Evolutionary conservation across 2,113 vertebrate species (phyloP), one percentile per base, ranked within the genome.

Genomic region (Periophthalmus modestus): DNA sequence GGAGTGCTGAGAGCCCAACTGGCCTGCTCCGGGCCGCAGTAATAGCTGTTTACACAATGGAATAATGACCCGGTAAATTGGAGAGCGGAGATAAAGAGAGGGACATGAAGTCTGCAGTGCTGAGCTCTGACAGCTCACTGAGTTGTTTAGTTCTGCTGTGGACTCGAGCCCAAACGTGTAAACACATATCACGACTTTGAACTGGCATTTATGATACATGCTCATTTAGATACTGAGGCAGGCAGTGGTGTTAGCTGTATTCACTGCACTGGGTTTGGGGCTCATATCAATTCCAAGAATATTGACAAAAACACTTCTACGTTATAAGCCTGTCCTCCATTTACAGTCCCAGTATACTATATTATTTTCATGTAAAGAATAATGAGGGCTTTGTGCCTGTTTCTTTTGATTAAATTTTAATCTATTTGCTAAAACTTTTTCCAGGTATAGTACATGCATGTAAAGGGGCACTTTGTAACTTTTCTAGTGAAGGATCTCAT

Each of bases 11-110:
- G 68, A 87, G 85, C 71, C 71, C 86, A 84, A 47, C 75, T 61
- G 71, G 78, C 80, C 83, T 82, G 62, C 14, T 68, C 77, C 67
- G 11, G 66, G 68, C 74, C 74, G 65, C 74, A 70, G 81, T 87
- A 89, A 92, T 90, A 74, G 80, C 79, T 90, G 89, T 90, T 90
- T 90, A 89, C 88, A 91, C 84, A 84, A 89, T 84, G 77, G 72
- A 78, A 68, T 85, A 89, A 93, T 91, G 90, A 88, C 81, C 65
- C 66, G 2, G 81, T 77, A 88, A 80, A 79, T 57, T 73, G 54
- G 62, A 86, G 78, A 61, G 69, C 62, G 39, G 61, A 28, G 48
- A 65, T 34, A 63, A 48, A 65, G 69, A 69, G 78, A 65, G 47
- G 39, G 73, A 47, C 55, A 63, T 48, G 21, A 48, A 47, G 46